A percentile compares a stretch with the other conserved stretches of the same genome.
Evolutionary conservation across 2,888 invertebrate species (phyloP).

Genomic region (Machimus rusticus): DNA sequence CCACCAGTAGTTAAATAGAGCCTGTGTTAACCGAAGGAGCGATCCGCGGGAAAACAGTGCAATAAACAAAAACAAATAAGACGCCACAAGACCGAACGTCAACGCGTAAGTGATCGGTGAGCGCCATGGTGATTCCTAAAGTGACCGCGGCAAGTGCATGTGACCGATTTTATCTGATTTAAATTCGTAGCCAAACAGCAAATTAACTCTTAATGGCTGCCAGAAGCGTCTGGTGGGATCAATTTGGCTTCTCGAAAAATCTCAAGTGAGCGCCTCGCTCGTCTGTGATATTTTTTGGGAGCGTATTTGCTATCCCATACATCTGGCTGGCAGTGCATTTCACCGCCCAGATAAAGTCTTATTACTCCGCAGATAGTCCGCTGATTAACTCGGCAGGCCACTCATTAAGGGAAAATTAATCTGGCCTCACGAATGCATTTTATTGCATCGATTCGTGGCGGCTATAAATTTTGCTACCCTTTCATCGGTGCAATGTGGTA

Average conservation of each 20-base stretch:
- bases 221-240: not conserved
- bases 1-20: not conserved
- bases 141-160: slow-evolving; percentile 30
- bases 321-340: not conserved
- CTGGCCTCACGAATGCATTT: slow-evolving; percentile 13
- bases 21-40: not conserved
- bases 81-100: not conserved
- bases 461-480: not conserved
- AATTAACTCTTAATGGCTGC: slow-evolving; percentile 16
- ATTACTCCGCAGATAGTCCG: not conserved
- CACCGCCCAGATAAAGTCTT: not conserved
- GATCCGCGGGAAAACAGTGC: not conserved
- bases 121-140: not conserved
- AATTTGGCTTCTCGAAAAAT: slow-evolving; percentile 3
- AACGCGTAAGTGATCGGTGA: not conserved
- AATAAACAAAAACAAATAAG: slow-evolving; percentile 23
- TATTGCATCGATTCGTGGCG: not conserved
- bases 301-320: not conserved
- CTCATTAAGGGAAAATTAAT: slow-evolving; percentile 4
- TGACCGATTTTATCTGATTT: not conserved
- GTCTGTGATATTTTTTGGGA: not conserved
- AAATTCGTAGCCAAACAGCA: slow-evolving; percentile 7
- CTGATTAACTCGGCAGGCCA: not conserved
- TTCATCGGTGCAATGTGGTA: not conserved
- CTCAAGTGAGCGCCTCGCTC: not conserved